Conservation (phyloP, 2,888 invertebrate species). For the Tipula unca region DNA sequence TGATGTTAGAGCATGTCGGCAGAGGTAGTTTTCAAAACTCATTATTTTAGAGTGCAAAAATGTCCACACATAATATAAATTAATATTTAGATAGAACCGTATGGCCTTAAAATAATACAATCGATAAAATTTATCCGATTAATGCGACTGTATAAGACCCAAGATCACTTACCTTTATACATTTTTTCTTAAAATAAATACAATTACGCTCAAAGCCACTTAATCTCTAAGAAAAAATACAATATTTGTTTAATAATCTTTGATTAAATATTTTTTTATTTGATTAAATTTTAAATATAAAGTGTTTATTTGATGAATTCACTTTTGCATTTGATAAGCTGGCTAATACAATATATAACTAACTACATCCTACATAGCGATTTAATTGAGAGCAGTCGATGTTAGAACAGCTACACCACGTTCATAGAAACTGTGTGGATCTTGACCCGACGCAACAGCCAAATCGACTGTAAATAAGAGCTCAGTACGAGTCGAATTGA, state of each 20-base stretch:
- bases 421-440: slow-evolving; percentile 95
- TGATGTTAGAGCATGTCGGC: too few relatives aligned
- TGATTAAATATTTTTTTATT: neutral
- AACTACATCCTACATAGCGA: neutral
- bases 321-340: neutral
- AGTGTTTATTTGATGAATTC: neutral
- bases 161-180: too few relatives aligned
- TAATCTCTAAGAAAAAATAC: too few relatives aligned
- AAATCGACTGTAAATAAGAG: slow-evolving; percentile 92
- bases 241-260: neutral
- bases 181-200: too few relatives aligned
- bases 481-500: slow-evolving; percentile 93
- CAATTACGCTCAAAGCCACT: too few relatives aligned
- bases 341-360: neutral
- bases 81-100: too few relatives aligned
- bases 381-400: slow-evolving; percentile 79
- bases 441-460: slow-evolving; percentile 82
- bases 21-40: too few relatives aligned
- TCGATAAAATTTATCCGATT: too few relatives aligned
- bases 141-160: too few relatives aligned
- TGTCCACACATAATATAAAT: too few relatives aligned
- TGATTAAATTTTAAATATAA: neutral
- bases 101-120: too few relatives aligned
- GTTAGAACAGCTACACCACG: slow-evolving; percentile 94
- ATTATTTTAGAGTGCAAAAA: too few relatives aligned